phyloP scores from a whole-genome alignment of 2,888 invertebrate species.

The Stenodema calcarata region DNA sequence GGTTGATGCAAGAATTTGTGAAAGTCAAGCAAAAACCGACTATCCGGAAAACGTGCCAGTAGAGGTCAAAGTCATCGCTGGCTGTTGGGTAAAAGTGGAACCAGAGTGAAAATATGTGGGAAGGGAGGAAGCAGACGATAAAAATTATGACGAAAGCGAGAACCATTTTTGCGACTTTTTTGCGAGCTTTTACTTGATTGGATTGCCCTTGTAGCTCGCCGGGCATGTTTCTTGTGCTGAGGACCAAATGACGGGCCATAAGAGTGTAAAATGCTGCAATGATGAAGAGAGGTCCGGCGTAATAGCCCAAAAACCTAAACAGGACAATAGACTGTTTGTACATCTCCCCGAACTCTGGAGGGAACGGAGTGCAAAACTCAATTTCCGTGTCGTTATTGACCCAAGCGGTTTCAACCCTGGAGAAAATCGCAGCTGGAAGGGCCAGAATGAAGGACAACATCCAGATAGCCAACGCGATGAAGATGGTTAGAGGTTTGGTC shows the following conservation, averaged over 20 bases:
- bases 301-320: conserved; percentile 77
- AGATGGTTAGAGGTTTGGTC: conserved; percentile 64
- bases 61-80: conserved; percentile 71
- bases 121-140: conserved; percentile 85
- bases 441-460: conserved; percentile 77
- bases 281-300: conserved; percentile 82
- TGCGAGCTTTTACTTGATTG: conserved; percentile 63
- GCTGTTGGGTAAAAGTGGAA: conserved; percentile 78
- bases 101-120: conserved; percentile 84
- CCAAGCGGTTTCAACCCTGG: conserved; percentile 65
- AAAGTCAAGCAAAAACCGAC: conserved; percentile 85
- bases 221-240: conserved; percentile 83
- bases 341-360: conserved; percentile 62
- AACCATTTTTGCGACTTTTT: conserved; percentile 79
- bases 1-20: conserved; percentile 90
- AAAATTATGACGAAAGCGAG: conserved; percentile 89
- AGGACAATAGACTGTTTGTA: conserved; percentile 65
- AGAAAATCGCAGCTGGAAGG: conserved; percentile 79
- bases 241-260: conserved; percentile 86
- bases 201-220: conserved; percentile 68
- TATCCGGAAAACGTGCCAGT: conserved; percentile 80
- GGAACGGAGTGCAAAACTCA: conserved; percentile 73
- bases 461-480: conserved; percentile 81
- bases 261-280: conserved; percentile 87
- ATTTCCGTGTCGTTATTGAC: conserved; percentile 69